Evolutionary conservation across 1,140 invertebrate species (phyloP), one percentile per base, ranked within the genome.

Genomic region (Drosophila guanche): DNA sequence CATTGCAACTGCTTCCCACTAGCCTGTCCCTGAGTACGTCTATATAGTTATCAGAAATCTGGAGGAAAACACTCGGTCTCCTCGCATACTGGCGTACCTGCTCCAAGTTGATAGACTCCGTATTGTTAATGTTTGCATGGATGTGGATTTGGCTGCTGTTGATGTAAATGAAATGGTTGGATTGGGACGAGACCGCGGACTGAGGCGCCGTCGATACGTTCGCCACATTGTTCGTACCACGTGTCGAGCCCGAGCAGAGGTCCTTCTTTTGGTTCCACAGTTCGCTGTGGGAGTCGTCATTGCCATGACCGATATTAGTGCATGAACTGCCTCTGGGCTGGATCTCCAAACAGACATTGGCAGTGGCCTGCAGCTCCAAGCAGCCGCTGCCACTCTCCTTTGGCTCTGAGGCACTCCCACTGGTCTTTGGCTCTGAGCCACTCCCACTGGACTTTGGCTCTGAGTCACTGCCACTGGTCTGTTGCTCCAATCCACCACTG

Each of bases 61-160:
- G 81, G 10, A 63, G 45, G 54, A 77, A 85, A 40, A 74, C 81
- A 37, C 77, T 86, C 29, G 40, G 55, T 27, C 46, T 53, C 0
- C 12, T 22, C 0, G 23, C 1, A 27, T 50, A 48, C 43, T 55
- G 48, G 3, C 27, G 43, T 12, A 52, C 23, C 8, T 53, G 41
- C 7, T 48, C 42, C 40, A 69, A 22, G 41, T 73, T 69, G 5
- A 66, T 50, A 2, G 33, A 46, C 2, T 65, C 27, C 0, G 54
- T 57, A 3, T 65, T 27, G 3, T 51, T 50, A 5, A 79, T 56
- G 5, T 59, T 47, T 6, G 59, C 80, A 42, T 80, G 67, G 4
- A 85, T 65, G 16, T 85, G 73, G 5, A 74, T 61, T 20, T 86
- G 76, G n/a, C 76, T 85, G 22, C 77, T 71, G 2, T 46, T 80